Conservation (phyloP, 1,140 invertebrate genomes). For the Neodiprion lecontei region DNA sequence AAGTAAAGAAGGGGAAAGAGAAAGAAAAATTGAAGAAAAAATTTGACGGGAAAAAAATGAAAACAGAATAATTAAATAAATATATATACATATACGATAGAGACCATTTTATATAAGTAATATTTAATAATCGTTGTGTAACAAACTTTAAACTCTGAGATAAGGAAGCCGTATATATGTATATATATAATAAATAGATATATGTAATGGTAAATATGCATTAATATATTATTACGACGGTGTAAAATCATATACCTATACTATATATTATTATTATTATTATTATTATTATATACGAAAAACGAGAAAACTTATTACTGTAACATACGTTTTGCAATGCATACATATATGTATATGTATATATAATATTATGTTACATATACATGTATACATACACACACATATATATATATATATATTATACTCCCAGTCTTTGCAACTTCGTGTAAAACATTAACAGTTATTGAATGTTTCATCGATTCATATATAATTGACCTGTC, state of each 20-base stretch:
- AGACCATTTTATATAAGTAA: slow-evolving; percentile 41
- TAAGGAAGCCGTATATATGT: background rate
- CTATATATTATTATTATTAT: background rate
- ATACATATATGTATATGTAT: background rate
- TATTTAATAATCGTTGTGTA: slow-evolving; percentile 30
- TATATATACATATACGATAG: slow-evolving; percentile 40
- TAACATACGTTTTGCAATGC: slow-evolving; percentile 1
- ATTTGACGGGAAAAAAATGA: slow-evolving; percentile 11
- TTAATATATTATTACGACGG: background rate
- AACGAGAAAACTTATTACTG: slow-evolving; percentile 19
- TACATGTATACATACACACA: no score
- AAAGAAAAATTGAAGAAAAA: slow-evolving; percentile 5
- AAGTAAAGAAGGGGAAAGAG: slow-evolving; percentile 14
- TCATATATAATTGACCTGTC: slow-evolving; percentile 42
- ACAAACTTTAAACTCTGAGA: slow-evolving; percentile 27
- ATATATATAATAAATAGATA: background rate
- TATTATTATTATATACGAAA: slow-evolving; percentile 34
- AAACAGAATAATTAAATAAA: slow-evolving; percentile 23
- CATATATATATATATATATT: no score
- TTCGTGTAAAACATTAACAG: slow-evolving; percentile 12
- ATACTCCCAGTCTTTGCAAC: background rate
- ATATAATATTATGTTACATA: no score
- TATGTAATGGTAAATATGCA: background rate
- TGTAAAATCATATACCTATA: background rate
- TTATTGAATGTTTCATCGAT: slow-evolving; percentile 45